Evolutionary conservation across 2,797 vertebrate genomes (phyloP).

Genomic region (Pipistrellus kuhlii): DNA sequence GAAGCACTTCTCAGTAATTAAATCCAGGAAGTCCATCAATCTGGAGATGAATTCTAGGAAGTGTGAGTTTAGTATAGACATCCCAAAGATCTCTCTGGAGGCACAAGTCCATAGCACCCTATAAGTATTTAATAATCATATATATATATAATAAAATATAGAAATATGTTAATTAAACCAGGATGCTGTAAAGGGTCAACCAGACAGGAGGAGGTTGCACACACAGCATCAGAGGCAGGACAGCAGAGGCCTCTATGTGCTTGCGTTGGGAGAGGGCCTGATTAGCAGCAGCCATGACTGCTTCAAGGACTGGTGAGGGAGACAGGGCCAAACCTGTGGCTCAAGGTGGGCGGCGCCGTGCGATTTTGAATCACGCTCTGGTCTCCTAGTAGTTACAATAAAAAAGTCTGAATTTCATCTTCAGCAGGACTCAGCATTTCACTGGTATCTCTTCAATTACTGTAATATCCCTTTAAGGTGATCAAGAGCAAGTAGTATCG

Average conservation of each 20-base stretch:
- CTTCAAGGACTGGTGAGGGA: no score
- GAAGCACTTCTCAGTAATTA: neutral
- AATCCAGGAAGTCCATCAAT: neutral
- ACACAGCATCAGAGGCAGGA: rapidly evolving
- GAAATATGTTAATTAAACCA: no score
- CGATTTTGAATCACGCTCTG: no score
- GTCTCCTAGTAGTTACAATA: neutral
- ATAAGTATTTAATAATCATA: neutral
- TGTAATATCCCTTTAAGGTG: neutral
- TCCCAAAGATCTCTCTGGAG: constrained; percentile 33
- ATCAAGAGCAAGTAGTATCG: constrained; percentile 28
- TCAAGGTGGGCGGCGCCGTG: no score
- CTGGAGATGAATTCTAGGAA: constrained; percentile 39
- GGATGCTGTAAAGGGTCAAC: no score
- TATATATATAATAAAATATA: no score
- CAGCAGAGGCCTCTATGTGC: no score
- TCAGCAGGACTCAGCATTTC: neutral
- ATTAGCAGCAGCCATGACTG: no score
- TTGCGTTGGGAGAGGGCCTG: no score
- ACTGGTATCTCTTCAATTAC: neutral
- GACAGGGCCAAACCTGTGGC: no score
- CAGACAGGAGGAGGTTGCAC: no score
- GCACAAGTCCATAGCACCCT: neutral
- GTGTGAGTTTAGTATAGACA: constrained; percentile 52
- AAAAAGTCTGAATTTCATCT: neutral